Evolutionary conservation across 2,797 vertebrate genomes (phyloP).

Genomic region (Hydrophis major): DNA sequence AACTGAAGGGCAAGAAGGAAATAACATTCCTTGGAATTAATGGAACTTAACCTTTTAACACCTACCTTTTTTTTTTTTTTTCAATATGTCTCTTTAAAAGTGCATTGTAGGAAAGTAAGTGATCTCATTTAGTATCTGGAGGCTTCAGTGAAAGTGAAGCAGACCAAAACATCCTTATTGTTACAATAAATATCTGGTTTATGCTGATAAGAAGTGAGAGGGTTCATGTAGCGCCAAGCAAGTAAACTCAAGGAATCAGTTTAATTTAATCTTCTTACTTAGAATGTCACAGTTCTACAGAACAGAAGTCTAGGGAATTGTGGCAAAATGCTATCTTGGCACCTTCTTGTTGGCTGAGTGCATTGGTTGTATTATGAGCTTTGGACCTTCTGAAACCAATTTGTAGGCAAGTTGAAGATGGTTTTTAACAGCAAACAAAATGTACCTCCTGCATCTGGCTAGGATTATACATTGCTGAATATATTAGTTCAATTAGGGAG

Average conservation of each 20-base stretch:
- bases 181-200: conserved; percentile 68
- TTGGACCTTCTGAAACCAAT: conserved; percentile 52
- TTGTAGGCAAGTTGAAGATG: conserved; percentile 30
- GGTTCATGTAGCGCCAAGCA: conserved; percentile 65
- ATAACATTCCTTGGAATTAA: conserved; percentile 52
- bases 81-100: conserved; percentile 41
- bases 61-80: conserved; percentile 58
- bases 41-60: conserved; percentile 57
- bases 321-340: conserved; percentile 53
- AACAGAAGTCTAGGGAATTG: conserved; percentile 60
- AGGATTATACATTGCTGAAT: conserved; percentile 38
- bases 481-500: conserved; percentile 49
- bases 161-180: conserved; percentile 59
- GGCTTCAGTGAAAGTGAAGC: conserved; percentile 52
- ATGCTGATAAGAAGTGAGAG: conserved; percentile 66
- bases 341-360: conserved; percentile 43
- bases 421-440: conserved; percentile 39
- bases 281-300: conserved; percentile 47
- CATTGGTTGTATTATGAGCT: conserved; percentile 39
- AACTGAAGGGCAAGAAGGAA: conserved; percentile 29
- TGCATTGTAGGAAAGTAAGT: conserved; percentile 53
- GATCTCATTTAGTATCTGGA: conserved; percentile 53
- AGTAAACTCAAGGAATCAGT: conserved; percentile 64
- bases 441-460: conserved; percentile 32
- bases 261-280: conserved; percentile 69